Conservation (phyloP, 2,888 invertebrate genomes). For the Drosophila monieri region DNA sequence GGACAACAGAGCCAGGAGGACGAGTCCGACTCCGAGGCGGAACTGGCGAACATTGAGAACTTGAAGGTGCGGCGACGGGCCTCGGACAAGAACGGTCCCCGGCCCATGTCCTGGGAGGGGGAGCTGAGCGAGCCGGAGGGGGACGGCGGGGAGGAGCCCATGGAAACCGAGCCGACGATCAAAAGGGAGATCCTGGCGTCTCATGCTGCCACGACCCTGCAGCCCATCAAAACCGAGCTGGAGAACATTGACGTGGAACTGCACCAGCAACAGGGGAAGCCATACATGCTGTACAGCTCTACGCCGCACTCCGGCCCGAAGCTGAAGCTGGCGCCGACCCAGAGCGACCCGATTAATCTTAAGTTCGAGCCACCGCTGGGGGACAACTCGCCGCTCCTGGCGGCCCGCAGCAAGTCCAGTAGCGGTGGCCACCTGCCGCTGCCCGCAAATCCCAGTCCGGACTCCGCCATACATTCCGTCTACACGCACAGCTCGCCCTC, state of each 20-base stretch:
- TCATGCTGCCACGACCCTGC: constrained; percentile 48
- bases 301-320: constrained; percentile 45
- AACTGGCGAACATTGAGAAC: constrained; percentile 83
- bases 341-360: constrained; percentile 83
- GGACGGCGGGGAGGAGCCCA: constrained; percentile 83
- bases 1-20: constrained; percentile 72
- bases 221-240: constrained; percentile 72
- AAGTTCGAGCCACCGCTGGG: constrained; percentile 80
- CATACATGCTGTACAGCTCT: constrained; percentile 27
- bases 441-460: constrained; percentile 93
- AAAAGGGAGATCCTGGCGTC: constrained; percentile 73
- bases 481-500: constrained; percentile 92
- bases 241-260: constrained; percentile 79
- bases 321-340: constrained; percentile 79
- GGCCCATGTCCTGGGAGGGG: constrained; percentile 98
- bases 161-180: constrained; percentile 83
- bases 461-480: constrained; percentile 95
- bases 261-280: constrained; percentile 37
- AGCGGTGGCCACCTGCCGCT: constrained; percentile 85
- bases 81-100: constrained; percentile 84
- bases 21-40: constrained; percentile 83
- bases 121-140: constrained; percentile 94
- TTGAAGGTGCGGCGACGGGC: constrained; percentile 85
- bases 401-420: constrained; percentile 85
- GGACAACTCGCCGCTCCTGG: constrained; percentile 87